phyloP scores from a whole-genome alignment of 2,888 invertebrate genomes.

The Baronia brevicornis region DNA sequence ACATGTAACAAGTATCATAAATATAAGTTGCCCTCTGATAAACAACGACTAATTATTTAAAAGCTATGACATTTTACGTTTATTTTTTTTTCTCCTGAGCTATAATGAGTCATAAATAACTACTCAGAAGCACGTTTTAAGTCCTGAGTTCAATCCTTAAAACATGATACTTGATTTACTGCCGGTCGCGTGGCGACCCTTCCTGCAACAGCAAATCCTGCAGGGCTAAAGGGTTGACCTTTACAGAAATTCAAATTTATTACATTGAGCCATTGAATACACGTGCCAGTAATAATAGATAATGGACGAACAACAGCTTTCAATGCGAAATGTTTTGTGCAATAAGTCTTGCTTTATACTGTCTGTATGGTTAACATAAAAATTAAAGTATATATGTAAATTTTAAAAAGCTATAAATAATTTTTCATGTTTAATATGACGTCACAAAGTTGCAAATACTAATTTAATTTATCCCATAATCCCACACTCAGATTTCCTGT shows the following conservation, averaged over 20 bases:
- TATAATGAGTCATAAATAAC: constrained; percentile 10
- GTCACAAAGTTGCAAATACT: too few relatives aligned
- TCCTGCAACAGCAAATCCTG: constrained; percentile 13
- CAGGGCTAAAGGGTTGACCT: constrained; percentile 27
- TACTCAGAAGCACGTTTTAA: constrained; percentile 5
- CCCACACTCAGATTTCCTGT: too few relatives aligned
- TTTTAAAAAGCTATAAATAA: too few relatives aligned
- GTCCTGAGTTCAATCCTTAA: constrained; percentile 8
- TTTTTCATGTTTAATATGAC: too few relatives aligned
- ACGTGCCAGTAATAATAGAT: constrained; percentile 24
- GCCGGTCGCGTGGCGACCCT: constrained; percentile 15
- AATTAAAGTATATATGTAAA: too few relatives aligned
- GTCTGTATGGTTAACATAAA: too few relatives aligned
- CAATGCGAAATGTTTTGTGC: too few relatives aligned
- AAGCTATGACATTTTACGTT: constrained; percentile 3
- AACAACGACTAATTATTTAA: constrained; percentile 10
- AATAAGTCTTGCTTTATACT: too few relatives aligned
- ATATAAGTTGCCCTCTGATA: constrained; percentile 8
- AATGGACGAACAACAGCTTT: constrained; percentile 14
- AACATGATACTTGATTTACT: constrained; percentile 14
- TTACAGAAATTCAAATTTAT: constrained; percentile 36
- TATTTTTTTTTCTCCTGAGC: too few relatives aligned
- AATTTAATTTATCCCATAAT: too few relatives aligned
- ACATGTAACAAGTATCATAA: too few relatives aligned
- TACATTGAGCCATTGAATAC: constrained; percentile 37